Conservation (phyloP, 1,140 invertebrate genomes). For the Lasaia peninsularis region DNA sequence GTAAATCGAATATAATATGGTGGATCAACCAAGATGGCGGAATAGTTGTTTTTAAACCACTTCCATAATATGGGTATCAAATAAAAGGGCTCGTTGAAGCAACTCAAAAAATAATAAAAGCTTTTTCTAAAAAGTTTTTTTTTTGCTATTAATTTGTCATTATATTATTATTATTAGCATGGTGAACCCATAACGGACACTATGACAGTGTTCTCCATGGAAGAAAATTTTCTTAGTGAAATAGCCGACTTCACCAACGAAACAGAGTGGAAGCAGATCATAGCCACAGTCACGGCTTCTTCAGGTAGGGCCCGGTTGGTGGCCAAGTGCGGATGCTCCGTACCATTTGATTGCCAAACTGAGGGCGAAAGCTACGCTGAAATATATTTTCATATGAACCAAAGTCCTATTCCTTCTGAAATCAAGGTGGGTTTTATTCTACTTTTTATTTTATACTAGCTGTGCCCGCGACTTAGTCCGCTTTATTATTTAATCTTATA, state of each 20-base stretch:
- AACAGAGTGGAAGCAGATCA: constrained; percentile 30
- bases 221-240: constrained; percentile 45
- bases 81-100: no score
- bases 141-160: no score
- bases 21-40: no score
- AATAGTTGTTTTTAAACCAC: no score
- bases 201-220: constrained; percentile 37
- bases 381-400: constrained; percentile 30
- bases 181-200: constrained; percentile 31
- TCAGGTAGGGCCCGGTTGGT: constrained; percentile 31
- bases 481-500: no score
- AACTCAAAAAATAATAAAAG: no score
- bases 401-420: constrained; percentile 22
- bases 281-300: constrained; percentile 20
- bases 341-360: constrained; percentile 22
- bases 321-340: constrained; percentile 32
- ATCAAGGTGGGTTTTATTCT: constrained; percentile 28
- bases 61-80: no score
- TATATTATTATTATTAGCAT: constrained; percentile 22
- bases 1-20: no score
- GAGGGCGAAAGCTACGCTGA: constrained; percentile 32
- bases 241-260: constrained; percentile 41
- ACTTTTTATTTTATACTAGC: no score
- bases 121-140: no score
- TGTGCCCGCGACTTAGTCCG: no score